Conservation (phyloP, 2,888 invertebrate genomes). For the Operophtera brumata region DNA sequence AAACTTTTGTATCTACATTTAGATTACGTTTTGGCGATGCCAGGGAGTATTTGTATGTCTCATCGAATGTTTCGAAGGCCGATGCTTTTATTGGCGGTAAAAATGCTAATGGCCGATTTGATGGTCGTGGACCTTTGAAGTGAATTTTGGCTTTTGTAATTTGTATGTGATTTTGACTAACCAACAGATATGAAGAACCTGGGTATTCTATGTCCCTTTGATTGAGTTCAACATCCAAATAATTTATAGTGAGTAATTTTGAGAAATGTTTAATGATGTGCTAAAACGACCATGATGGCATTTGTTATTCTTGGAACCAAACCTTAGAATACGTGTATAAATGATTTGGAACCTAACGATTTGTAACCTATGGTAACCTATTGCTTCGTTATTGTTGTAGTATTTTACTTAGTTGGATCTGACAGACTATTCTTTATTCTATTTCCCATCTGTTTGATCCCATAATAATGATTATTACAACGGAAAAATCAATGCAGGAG, state of each 20-base stretch:
- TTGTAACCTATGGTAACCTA: no score
- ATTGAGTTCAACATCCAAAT: neutral
- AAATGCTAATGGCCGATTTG: conserved; percentile 41
- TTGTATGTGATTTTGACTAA: neutral
- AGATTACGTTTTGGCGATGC: conserved; percentile 74
- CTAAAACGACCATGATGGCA: neutral
- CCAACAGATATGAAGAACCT: neutral
- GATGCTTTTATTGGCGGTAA: conserved; percentile 44
- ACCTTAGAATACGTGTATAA: no score
- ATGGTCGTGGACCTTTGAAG: conserved; percentile 27
- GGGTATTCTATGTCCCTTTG: neutral
- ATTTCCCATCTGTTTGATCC: neutral
- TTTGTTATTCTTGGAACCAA: no score
- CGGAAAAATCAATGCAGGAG: no score
- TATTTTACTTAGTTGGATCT: neutral
- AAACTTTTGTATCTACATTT: conserved; percentile 75
- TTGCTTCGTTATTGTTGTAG: no score
- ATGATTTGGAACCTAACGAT: no score
- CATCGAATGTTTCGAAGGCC: conserved; percentile 53
- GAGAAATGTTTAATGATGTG: no score
- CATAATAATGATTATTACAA: conserved; percentile 1
- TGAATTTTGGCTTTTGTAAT: conserved; percentile 15
- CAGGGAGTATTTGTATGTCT: conserved; percentile 50
- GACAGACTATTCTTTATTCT: neutral
- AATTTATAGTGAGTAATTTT: neutral